Conservation (phyloP, 2,113 vertebrate genomes). For the Malurus cyaneus region DNA sequence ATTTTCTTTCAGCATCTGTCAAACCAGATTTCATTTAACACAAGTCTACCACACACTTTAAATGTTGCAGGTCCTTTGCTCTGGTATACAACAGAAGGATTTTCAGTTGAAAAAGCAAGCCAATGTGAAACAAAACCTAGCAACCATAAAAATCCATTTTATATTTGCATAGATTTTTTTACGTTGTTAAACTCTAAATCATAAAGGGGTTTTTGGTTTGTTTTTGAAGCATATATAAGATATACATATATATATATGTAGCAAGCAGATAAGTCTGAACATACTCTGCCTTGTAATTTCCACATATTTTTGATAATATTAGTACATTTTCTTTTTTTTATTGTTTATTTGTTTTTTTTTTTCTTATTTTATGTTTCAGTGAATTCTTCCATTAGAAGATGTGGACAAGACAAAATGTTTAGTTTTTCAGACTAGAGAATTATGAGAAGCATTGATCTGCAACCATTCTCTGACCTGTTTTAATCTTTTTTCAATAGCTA, state of each 20-base stretch:
- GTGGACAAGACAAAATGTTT: neutral
- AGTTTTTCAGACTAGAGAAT: neutral
- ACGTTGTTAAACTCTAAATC: neutral
- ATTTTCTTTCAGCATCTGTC: slow-evolving; percentile 62
- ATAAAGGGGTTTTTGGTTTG: neutral
- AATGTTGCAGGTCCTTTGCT: slow-evolving; percentile 32
- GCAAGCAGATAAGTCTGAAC: neutral
- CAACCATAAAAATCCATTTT: neutral
- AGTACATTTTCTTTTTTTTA: neutral
- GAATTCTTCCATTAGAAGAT: neutral
- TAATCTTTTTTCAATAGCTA: neutral
- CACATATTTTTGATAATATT: neutral
- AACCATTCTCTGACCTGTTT: neutral
- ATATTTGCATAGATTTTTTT: neutral
- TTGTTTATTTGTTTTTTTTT: neutral
- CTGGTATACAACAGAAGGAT: neutral
- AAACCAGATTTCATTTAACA: slow-evolving; percentile 59
- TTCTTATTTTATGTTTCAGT: neutral
- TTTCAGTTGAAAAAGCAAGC: slow-evolving; percentile 1
- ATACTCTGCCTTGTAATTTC: neutral
- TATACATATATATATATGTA: neutral
- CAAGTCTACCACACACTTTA: slow-evolving; percentile 28
- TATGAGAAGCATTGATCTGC: neutral
- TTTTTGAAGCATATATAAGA: neutral
- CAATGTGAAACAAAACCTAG: neutral